Conservation (phyloP, 2,797 vertebrate species). For the Pteronotus mesoamericanus region DNA sequence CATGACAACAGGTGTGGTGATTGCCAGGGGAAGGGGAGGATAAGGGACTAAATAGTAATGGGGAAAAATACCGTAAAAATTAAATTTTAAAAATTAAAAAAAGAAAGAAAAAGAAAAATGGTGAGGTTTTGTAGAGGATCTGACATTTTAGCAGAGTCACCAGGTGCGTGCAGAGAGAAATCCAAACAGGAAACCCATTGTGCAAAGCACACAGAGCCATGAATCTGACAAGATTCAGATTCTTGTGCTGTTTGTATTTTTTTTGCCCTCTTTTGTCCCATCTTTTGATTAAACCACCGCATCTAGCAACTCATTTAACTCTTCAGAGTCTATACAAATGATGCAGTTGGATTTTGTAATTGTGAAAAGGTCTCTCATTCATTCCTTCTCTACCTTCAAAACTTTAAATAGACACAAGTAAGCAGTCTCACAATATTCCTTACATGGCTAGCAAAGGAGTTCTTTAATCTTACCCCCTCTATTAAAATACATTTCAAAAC, state of each 20-base stretch:
- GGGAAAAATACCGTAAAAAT: too few relatives aligned
- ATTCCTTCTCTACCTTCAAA: neutral
- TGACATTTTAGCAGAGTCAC: constrained; percentile 5
- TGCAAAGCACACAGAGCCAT: neutral
- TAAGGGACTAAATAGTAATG: neutral
- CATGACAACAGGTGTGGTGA: neutral
- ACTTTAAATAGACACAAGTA: neutral
- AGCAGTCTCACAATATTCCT: neutral
- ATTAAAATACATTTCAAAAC: neutral
- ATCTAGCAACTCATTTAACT: neutral
- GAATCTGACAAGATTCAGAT: too few relatives aligned
- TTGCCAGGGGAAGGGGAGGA: neutral
- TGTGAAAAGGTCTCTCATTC: neutral
- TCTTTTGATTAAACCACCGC: neutral
- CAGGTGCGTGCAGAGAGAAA: neutral
- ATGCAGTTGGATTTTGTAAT: neutral
- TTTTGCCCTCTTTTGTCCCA: neutral
- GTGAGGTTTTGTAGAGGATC: neutral
- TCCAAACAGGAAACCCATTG: neutral
- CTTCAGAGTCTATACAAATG: neutral
- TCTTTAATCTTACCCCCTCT: neutral
- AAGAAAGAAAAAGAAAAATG: neutral
- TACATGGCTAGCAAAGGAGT: neutral
- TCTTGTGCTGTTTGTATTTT: neutral
- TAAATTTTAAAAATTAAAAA: neutral